Evolutionary conservation across 2,113 vertebrate species (phyloP).

Genomic region (Todiramphus saurophagus): DNA sequence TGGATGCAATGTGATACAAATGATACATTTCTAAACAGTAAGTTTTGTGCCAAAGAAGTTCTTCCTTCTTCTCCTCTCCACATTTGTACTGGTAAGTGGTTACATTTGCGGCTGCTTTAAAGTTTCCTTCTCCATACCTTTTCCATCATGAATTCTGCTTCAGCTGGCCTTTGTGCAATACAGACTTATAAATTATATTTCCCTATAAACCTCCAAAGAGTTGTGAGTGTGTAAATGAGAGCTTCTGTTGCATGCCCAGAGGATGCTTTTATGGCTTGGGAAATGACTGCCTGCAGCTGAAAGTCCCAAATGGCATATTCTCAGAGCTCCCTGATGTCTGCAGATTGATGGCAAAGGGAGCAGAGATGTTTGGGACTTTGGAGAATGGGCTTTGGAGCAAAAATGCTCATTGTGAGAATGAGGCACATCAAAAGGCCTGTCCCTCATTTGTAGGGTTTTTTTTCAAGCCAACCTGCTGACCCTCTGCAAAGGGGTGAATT

Average conservation of each 20-base stretch:
- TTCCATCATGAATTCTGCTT: not conserved
- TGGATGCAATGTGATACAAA: not conserved
- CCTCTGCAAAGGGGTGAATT: not conserved
- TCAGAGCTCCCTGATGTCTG: not conserved
- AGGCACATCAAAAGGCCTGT: not conserved
- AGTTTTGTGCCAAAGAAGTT: not conserved
- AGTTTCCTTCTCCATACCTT: not conserved
- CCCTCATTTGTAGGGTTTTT: not conserved
- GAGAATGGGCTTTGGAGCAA: not conserved
- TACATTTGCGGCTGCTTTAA: not conserved
- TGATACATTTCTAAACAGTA: not conserved
- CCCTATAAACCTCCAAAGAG: not conserved
- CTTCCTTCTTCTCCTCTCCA: not conserved
- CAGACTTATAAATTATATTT: not conserved
- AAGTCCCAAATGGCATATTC: not conserved
- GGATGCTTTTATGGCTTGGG: not conserved
- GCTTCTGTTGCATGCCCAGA: not conserved
- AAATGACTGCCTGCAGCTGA: not conserved
- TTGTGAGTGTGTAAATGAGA: not conserved
- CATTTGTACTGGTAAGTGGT: not conserved
- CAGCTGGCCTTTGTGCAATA: not conserved
- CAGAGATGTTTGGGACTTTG: not conserved
- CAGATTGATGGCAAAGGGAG: not conserved
- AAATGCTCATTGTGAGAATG: not conserved
- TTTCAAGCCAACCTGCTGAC: not conserved